Evolutionary conservation across 2,888 invertebrate genomes (phyloP).

Genomic region (Cyrtodaria siliqua): DNA sequence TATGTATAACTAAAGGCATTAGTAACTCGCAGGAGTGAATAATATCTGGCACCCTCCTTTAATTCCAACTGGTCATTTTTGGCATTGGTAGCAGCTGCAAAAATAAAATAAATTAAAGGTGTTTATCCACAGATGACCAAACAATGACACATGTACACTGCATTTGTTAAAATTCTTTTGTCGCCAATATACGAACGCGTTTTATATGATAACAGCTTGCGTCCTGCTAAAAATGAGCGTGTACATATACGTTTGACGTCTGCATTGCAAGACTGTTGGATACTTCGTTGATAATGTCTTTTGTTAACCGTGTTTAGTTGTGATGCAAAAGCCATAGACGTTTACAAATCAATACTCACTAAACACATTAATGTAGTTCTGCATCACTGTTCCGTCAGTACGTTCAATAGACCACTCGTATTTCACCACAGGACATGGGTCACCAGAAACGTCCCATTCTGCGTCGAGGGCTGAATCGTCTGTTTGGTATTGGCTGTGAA

Average conservation of each 20-base stretch:
- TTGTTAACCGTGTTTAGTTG: too few species aligned
- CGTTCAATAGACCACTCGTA: slow-evolving; percentile 74
- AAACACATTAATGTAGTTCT: slow-evolving; percentile 57
- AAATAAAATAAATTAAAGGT: too few species aligned
- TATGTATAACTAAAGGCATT: slow-evolving; percentile 67
- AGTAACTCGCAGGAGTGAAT: slow-evolving; percentile 67
- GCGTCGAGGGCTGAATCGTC: slow-evolving; percentile 60
- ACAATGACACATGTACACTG: too few species aligned
- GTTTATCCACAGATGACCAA: too few species aligned
- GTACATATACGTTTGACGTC: too few species aligned
- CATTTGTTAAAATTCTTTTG: too few species aligned
- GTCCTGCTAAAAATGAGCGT: too few species aligned
- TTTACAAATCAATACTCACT: slow-evolving; percentile 51
- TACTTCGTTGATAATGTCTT: too few species aligned
- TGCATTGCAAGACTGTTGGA: too few species aligned
- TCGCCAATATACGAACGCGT: too few species aligned
- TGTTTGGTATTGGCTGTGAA: slow-evolving; percentile 70
- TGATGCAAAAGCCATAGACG: too few species aligned
- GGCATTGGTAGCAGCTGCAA: slow-evolving; percentile 44
- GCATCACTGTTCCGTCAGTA: slow-evolving; percentile 65
- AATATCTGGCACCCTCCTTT: slow-evolving; percentile 69
- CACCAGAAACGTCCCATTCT: slow-evolving; percentile 72
- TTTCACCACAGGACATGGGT: slow-evolving; percentile 71
- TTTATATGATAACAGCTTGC: too few species aligned
- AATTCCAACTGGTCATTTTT: slow-evolving; percentile 67